Evolutionary conservation across 23 tunicate genomes (phyloP).

Genomic region (Oikopleura vanhoeffeni): DNA sequence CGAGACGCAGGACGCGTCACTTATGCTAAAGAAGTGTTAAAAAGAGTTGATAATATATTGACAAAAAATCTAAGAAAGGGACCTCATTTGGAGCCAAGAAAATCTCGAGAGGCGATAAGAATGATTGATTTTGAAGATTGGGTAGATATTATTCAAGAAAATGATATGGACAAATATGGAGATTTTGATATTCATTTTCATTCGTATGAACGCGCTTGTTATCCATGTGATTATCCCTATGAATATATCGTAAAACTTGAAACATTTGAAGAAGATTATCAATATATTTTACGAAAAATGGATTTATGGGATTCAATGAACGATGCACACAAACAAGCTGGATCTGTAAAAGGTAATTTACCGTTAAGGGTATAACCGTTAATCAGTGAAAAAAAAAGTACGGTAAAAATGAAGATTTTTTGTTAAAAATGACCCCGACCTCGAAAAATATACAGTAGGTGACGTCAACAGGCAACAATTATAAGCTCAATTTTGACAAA

Average conservation of each 20-base stretch:
- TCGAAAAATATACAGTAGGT: too few species aligned
- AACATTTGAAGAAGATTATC: background rate
- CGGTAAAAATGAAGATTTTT: too few species aligned
- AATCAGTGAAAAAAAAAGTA: too few species aligned
- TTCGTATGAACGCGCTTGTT: background rate
- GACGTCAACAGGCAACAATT: too few species aligned
- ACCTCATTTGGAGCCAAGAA: background rate
- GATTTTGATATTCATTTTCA: conserved; percentile 7
- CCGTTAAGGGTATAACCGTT: too few species aligned
- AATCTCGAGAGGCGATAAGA: background rate
- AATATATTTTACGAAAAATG: background rate
- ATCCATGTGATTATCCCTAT: background rate
- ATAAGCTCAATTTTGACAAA: too few species aligned
- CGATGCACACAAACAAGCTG: background rate
- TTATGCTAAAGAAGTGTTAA: background rate
- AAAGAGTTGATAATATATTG: background rate
- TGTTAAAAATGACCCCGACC: too few species aligned
- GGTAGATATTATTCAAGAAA: background rate
- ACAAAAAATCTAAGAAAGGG: background rate
- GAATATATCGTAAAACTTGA: background rate
- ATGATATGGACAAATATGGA: background rate
- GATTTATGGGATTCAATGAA: background rate
- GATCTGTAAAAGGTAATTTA: background rate
- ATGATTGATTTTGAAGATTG: background rate
- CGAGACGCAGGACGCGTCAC: background rate